These are phyloP conservation scores for Seira ritae DNA, from an alignment of 2,888 invertebrate genomes.

Conservation along the genomic window DNA sequence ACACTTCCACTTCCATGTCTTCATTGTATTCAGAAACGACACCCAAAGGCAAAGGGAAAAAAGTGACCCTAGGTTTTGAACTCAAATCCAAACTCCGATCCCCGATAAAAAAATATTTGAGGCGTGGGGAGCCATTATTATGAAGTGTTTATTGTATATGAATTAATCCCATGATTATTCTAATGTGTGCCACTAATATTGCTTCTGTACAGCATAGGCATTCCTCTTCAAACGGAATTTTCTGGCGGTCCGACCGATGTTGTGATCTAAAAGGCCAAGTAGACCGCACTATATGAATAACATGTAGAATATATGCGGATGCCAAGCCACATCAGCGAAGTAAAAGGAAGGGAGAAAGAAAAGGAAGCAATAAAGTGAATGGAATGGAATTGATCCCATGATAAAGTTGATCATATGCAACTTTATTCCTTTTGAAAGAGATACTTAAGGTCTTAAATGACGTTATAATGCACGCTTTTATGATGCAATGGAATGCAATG, in stretches of 20 bases:
- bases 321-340: not conserved
- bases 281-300: not conserved
- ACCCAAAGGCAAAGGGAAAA: conserved; percentile 9
- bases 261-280: not conserved
- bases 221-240: conserved; percentile 1
- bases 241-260: not conserved
- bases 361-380: conserved; percentile 12
- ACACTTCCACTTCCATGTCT: conserved; percentile 1
- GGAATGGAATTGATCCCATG: conserved; percentile 21
- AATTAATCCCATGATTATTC: conserved; percentile 57
- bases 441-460: conserved; percentile 21
- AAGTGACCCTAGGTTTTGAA: conserved; percentile 6
- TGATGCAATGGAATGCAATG: conserved; percentile 17
- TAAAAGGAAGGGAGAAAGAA: not conserved
- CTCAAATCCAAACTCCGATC: not conserved
- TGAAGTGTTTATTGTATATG: conserved; percentile 64
- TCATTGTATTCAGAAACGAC: conserved; percentile 16
- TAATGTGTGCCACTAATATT: conserved; percentile 38
- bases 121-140: conserved; percentile 51
- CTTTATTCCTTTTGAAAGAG: conserved; percentile 13
- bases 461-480: conserved; percentile 9
- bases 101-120: not conserved
- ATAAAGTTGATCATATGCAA: not conserved
- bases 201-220: not conserved
- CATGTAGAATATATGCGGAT: too few relatives aligned